phyloP scores from a whole-genome alignment of 2,797 vertebrate genomes.

The Lacerta bilineata region DNA sequence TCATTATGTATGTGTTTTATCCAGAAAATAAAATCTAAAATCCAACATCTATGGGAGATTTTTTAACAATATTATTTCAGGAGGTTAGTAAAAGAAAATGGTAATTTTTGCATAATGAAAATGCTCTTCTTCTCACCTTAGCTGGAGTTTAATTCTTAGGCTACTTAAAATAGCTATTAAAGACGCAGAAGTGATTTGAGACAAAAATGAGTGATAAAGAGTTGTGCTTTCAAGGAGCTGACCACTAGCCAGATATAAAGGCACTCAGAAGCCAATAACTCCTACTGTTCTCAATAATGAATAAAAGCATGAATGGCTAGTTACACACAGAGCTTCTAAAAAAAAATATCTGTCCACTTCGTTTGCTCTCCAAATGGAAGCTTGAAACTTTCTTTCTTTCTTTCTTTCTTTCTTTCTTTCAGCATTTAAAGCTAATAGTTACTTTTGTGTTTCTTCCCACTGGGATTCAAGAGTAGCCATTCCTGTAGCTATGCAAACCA shows the following conservation, averaged over 20 bases:
- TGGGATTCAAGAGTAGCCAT: rapidly evolving
- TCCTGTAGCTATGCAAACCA: background rate
- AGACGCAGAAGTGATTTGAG: conserved; percentile 33
- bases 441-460: conserved; percentile 22
- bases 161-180: conserved; percentile 24
- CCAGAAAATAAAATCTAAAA: background rate
- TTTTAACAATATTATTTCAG: conserved; percentile 1
- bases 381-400: no score
- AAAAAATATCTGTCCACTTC: background rate
- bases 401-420: no score
- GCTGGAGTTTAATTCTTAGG: conserved; percentile 46
- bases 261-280: background rate
- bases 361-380: conserved; percentile 12
- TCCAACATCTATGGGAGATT: background rate
- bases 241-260: conserved; percentile 2
- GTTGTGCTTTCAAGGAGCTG: conserved; percentile 2
- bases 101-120: conserved; percentile 12
- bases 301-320: conserved; percentile 20
- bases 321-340: conserved; percentile 11
- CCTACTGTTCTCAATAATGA: background rate
- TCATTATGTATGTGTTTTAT: background rate
- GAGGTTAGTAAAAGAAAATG: conserved; percentile 33
- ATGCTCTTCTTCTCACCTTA: conserved; percentile 13
- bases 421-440: no score
- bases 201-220: conserved; percentile 17